Evolutionary conservation across 2,888 invertebrate genomes (phyloP), one percentile per base, ranked within the genome.

Genomic region (Troilus luridus): DNA sequence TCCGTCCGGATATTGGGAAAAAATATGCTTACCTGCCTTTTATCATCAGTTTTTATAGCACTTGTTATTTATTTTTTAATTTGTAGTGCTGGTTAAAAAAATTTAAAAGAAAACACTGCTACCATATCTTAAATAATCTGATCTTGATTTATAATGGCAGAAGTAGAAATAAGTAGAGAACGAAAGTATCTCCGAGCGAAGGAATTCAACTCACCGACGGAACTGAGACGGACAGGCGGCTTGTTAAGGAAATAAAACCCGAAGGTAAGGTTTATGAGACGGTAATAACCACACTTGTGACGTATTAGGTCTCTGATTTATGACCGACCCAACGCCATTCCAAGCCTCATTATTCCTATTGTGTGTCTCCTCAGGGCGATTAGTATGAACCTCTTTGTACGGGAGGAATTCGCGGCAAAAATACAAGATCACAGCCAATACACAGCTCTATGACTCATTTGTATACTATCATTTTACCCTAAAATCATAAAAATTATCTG

Each of bases 201-300:
- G 72, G 27, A 41, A 77, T 77, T 41, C 72, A 77, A 77, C 72
- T 77, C n/a, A 41, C 7, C 41, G 17, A 17, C 17, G 41, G 72
- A 19, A 67, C 24, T 12, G 67, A 67, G 81, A 54, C 54, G 81
- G 81, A 17, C 19, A 21, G 85, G n/a, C n/a, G 56, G 85, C 85
- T 85, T 85, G 85, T 85, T 85, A 85, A 85, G 85, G 17, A 67
- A 24, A 24, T 67, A 14, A 67, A 67, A 67, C 24, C 41, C 24
- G 24, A 77, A 19, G 27, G 12, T 12, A 10, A 56, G 81, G 56
- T 54, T 85, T 85, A 56, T 85, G 56, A 11, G 85, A 56, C 11
- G 85, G 85, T n/a, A 58, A 85, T 85, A 85, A 85, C 85, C n/a
- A 12, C 17, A 58, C 85, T 58, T 85, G 85, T 85, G 85, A 85